Conservation (phyloP, 2,797 vertebrate genomes). For the Sylvia borin region DNA sequence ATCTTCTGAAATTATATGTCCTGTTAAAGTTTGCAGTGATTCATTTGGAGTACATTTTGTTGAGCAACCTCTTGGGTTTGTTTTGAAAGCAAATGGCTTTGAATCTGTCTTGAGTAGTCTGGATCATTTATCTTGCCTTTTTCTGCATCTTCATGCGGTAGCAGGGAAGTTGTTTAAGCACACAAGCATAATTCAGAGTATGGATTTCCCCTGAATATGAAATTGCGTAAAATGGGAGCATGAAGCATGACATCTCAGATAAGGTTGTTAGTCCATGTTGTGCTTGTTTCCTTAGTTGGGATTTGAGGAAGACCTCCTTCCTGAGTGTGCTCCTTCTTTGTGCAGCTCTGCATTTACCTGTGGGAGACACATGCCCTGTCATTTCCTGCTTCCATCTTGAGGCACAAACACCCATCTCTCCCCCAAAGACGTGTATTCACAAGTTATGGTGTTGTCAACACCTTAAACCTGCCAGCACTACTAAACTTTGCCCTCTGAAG, state of each 20-base stretch:
- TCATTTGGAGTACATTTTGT: conserved; percentile 7
- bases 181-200: background rate
- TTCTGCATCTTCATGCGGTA: background rate
- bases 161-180: conserved; percentile 31
- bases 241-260: background rate
- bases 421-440: background rate
- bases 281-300: background rate
- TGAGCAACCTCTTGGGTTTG: conserved; percentile 30
- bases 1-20: background rate
- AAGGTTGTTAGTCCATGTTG: background rate
- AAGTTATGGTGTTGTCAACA: background rate
- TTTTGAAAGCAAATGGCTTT: conserved; percentile 41
- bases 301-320: background rate
- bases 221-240: background rate
- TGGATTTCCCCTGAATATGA: background rate
- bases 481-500: background rate
- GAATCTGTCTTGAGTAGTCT: background rate
- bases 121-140: conserved; percentile 19
- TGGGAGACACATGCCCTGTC: background rate
- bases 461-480: background rate
- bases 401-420: background rate
- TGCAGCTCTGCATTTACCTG: background rate
- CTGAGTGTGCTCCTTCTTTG: background rate
- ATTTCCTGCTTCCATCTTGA: background rate
- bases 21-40: conserved; percentile 33